Evolutionary conservation across 2,113 vertebrate genomes (phyloP), one percentile per base, ranked within the genome.

Genomic region (Solea solea): DNA sequence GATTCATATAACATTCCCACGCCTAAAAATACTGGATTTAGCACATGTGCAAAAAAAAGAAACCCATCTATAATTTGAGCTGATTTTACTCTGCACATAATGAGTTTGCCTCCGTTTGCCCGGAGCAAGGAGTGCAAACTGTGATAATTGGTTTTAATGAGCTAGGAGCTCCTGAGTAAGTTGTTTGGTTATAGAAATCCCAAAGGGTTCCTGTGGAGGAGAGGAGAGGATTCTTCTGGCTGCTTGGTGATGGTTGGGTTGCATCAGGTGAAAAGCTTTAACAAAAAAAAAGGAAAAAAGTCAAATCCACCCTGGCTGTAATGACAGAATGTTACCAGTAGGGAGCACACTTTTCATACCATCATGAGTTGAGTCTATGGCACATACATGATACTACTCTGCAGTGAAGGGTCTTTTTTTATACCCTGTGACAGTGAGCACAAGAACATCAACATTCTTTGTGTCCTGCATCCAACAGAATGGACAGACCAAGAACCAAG

Each of bases 281-380:
- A 44, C 7, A 44, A 44, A 44, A 44, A 6, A 44, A 44, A 46
- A 7, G 44, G 7, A 12, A 5, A 11, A 48, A 11, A 13, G 11
- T 4, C 10, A 48, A 48, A 12, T 11, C 14, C 4, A 14, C 82
- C 76, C 77, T 46, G 25, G 13, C 28, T 87, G 91, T 75, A 87
- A 77, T 74, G 61, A n/a, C 78, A 54, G 0, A 13, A n/a, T 6
- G 14, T 3, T n/a, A 44, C 83, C 91, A 92, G 86, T 3, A 89
- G 91, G 83, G 87, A 13, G 91, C 86, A 52, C 64, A 85, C 83
- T 77, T 87, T 84, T 83, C 89, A 80, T 76, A 76, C 65, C 76
- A 59, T 69, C 61, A 21, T n/a, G 48, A 16, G 61, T 11, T 11
- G 14, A 52, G 21, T 34, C 5, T 5, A 14, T 34, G 54, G 9